Evolutionary conservation across 2,113 vertebrate species (phyloP).

Genomic region (Petroica traversi): DNA sequence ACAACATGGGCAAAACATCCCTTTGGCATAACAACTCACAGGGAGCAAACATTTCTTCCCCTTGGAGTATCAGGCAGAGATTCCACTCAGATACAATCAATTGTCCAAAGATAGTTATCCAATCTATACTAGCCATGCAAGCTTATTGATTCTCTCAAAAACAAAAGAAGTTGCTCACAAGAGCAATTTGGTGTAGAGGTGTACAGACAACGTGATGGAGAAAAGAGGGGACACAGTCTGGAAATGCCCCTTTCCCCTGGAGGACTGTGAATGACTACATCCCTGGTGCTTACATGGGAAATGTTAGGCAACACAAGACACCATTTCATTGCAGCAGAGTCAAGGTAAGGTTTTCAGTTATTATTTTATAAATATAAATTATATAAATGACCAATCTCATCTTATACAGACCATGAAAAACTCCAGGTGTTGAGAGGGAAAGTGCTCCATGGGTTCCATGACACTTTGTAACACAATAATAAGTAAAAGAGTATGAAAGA

Average conservation of each 20-base stretch:
- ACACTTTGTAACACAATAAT: neutral
- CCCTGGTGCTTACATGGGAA: neutral
- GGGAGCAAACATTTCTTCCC: neutral
- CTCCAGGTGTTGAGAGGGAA: neutral
- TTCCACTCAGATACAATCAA: neutral
- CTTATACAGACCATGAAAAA: neutral
- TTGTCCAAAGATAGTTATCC: neutral
- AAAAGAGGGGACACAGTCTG: neutral
- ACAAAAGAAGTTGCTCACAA: neutral
- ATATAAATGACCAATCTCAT: neutral
- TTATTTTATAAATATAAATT: no score
- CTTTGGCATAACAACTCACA: neutral
- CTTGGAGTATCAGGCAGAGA: neutral
- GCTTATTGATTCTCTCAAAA: neutral
- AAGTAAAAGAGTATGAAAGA: neutral
- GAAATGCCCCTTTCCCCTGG: neutral
- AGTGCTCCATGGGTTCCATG: fast-evolving
- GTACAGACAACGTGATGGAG: neutral
- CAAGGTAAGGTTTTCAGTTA: neutral
- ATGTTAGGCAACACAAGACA: neutral
- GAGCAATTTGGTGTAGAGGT: neutral
- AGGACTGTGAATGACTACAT: neutral
- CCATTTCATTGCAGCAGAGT: neutral
- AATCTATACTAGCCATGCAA: neutral
- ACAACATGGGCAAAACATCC: neutral